phyloP scores from a whole-genome alignment of 1,140 invertebrate genomes.

The Rhizoglyphus robini region DNA sequence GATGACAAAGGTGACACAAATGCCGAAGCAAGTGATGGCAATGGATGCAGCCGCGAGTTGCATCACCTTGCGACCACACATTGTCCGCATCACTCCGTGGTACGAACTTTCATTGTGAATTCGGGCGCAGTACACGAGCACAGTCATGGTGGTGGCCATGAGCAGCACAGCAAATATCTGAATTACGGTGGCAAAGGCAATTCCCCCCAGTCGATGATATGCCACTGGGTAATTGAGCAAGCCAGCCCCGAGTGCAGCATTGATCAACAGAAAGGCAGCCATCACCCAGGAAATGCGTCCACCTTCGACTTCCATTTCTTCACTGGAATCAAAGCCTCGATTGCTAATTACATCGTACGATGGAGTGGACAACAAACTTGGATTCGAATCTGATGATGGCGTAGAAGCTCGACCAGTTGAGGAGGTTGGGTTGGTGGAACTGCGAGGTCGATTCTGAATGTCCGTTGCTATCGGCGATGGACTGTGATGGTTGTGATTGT shows the following conservation, averaged over 20 bases:
- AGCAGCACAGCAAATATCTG: constrained; percentile 46
- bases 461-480: not conserved
- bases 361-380: not conserved
- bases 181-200: constrained; percentile 41
- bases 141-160: constrained; percentile 43
- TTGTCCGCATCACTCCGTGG: constrained; percentile 41
- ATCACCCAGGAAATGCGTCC: constrained; percentile 41
- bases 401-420: not conserved
- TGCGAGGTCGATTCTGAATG: not conserved
- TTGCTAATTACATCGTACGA: constrained; percentile 2
- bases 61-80: constrained; percentile 43
- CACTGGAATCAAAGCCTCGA: not conserved
- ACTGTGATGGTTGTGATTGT: not conserved
- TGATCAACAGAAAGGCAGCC: constrained; percentile 52
- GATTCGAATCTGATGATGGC: not conserved
- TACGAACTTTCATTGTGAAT: constrained; percentile 37
- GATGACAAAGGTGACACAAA: constrained; percentile 53
- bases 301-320: not conserved
- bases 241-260: constrained; percentile 54
- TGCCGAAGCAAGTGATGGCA: constrained; percentile 50
- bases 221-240: constrained; percentile 54
- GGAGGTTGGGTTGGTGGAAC: not conserved
- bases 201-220: constrained; percentile 50
- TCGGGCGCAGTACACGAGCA: constrained; percentile 48
- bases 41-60: constrained; percentile 41